Evolutionary conservation across 2,888 invertebrate species (phyloP).

Genomic region (Sthenelais limicola): DNA sequence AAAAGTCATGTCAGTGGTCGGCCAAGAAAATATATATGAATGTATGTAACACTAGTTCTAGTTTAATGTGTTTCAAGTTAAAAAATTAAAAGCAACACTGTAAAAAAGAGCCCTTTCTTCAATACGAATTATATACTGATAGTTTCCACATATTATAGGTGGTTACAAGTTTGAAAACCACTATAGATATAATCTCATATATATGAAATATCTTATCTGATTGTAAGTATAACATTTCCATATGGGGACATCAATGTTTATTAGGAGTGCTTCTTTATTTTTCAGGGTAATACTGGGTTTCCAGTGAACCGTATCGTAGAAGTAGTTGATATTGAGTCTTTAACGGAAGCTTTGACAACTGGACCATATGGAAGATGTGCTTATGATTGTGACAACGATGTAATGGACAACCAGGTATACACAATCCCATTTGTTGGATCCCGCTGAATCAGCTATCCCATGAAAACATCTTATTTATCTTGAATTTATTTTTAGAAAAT

Average conservation of each 20-base stretch:
- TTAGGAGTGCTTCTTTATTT: background rate
- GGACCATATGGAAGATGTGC: conserved; percentile 73
- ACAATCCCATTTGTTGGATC: too few species aligned
- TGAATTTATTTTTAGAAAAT: background rate
- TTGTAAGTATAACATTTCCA: background rate
- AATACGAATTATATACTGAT: background rate
- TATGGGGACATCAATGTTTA: background rate
- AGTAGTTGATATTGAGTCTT: conserved; percentile 62
- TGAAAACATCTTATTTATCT: background rate
- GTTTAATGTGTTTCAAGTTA: too few species aligned
- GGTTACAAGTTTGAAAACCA: too few species aligned
- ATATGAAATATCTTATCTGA: background rate
- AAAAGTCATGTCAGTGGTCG: conserved; percentile 72
- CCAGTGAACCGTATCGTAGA: conserved; percentile 61
- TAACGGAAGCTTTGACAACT: conserved; percentile 63
- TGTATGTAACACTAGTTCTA: background rate
- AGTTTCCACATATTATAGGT: too few species aligned
- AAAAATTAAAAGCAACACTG: too few species aligned
- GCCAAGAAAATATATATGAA: conserved; percentile 72
- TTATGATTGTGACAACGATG: conserved; percentile 73
- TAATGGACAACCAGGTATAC: conserved; percentile 72
- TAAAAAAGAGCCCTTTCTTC: background rate
- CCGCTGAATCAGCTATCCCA: background rate
- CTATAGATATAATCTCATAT: too few species aligned
- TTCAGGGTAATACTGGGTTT: conserved; percentile 63